A percentile compares a stretch with the other conserved stretches of the same genome.
Evolutionary conservation across 2,888 invertebrate species (phyloP).

Genomic region (Pimpla rufipes): DNA sequence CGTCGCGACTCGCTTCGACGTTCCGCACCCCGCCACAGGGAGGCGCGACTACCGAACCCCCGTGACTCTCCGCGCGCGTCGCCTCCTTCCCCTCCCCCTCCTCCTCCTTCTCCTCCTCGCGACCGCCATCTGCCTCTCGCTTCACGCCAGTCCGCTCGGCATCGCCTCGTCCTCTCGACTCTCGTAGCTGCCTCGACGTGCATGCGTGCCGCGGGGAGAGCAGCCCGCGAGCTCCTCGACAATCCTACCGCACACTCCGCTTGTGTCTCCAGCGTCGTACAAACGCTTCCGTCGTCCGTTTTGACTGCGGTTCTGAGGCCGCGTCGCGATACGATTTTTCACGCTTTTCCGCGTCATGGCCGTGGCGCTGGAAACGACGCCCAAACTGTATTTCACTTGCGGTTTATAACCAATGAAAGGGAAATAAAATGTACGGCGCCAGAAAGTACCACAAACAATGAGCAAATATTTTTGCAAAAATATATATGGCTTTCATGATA

Average conservation of each 20-base stretch:
- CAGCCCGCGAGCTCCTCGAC: background rate
- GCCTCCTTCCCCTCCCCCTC: slow-evolving; percentile 43
- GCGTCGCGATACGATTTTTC: too few species aligned
- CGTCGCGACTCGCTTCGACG: slow-evolving; percentile 57
- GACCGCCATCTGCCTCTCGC: too few species aligned
- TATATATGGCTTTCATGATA: too few species aligned
- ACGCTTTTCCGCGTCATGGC: too few species aligned
- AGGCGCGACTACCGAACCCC: slow-evolving; percentile 68
- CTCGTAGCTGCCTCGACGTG: background rate
- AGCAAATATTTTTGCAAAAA: too few species aligned
- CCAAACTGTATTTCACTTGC: too few species aligned
- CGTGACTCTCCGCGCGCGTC: slow-evolving; percentile 43
- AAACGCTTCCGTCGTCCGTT: slow-evolving; percentile 71
- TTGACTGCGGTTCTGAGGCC: slow-evolving; percentile 68
- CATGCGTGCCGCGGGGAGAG: background rate
- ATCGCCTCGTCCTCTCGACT: slow-evolving; percentile 11
- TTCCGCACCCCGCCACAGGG: slow-evolving; percentile 47
- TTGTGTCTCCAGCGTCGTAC: slow-evolving; percentile 48
- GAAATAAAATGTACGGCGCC: too few species aligned
- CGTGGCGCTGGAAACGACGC: too few species aligned
- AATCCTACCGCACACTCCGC: slow-evolving; percentile 42
- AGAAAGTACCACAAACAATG: too few species aligned
- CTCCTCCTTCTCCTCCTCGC: slow-evolving; percentile 52
- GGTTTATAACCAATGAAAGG: too few species aligned
- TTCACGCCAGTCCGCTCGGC: background rate